Percentiles rank a stretch among this genome's conserved stretches.
phyloP scores from a whole-genome alignment of 2,113 vertebrate species.

The Pomatorhinus ruficollis region DNA sequence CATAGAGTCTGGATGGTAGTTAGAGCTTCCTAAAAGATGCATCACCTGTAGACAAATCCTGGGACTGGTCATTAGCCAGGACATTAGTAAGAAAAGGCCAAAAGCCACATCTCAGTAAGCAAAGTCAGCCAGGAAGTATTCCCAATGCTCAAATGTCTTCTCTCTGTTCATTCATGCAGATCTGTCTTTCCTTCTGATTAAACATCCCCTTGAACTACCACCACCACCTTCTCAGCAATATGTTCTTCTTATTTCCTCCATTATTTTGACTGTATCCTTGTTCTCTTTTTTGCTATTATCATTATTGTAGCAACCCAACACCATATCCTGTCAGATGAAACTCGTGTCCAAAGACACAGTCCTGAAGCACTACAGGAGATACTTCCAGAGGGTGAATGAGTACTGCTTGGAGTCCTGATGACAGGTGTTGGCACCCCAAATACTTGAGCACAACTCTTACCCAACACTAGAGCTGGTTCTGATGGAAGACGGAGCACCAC shows the following conservation, averaged over 20 bases:
- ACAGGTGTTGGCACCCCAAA: neutral
- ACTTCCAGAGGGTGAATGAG: neutral
- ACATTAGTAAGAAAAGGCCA: neutral
- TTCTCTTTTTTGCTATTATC: neutral
- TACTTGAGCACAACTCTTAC: neutral
- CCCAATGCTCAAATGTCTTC: neutral
- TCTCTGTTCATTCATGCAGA: neutral
- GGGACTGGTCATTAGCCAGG: neutral
- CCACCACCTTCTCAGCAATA: accelerated
- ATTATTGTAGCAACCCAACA: neutral
- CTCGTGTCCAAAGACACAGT: accelerated
- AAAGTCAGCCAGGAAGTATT: neutral
- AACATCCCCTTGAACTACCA: neutral
- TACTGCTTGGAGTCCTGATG: neutral
- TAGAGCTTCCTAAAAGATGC: neutral
- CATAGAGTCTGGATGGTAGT: neutral
- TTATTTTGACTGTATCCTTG: neutral
- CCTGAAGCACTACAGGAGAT: accelerated
- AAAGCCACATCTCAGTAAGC: neutral
- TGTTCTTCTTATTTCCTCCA: neutral
- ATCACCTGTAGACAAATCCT: neutral
- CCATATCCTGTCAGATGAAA: accelerated
- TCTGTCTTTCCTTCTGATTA: neutral
- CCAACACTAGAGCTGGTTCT: constrained; percentile 8
- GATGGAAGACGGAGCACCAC: neutral